These are phyloP conservation scores for Aerospiza tachiro DNA, from an alignment of 2,797 vertebrate genomes.

Conservation along the genomic window DNA sequence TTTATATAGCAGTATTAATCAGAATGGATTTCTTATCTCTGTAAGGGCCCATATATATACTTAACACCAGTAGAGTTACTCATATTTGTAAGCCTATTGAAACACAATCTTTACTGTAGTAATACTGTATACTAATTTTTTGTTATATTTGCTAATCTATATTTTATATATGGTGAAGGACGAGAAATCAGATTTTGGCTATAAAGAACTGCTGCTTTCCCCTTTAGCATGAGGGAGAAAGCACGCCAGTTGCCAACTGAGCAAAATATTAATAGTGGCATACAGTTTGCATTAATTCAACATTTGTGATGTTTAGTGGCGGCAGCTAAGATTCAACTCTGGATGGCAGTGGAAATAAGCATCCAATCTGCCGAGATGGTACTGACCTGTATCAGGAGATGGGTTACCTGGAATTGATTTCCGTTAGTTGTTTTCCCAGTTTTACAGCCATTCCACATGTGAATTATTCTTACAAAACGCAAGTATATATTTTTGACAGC, in stretches of 20 bases:
- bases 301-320: not conserved
- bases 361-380: not conserved
- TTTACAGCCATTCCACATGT: not conserved
- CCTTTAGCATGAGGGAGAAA: not conserved
- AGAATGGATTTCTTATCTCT: not conserved
- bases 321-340: not conserved
- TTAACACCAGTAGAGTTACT: not conserved
- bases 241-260: not conserved
- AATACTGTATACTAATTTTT: not conserved
- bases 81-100: not conserved
- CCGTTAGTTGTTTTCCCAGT: not conserved
- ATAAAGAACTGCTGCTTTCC: not conserved
- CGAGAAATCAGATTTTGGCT: not conserved
- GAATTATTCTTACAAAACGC: not conserved
- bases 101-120: not conserved
- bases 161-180: not conserved
- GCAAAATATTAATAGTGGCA: not conserved
- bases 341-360: not conserved
- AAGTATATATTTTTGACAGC: not conserved
- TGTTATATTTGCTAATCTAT: not conserved
- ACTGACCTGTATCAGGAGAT: not conserved
- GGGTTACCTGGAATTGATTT: not conserved
- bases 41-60: not conserved
- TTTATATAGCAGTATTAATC: not conserved
- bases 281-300: not conserved